A percentile compares a stretch with the other conserved stretches of the same genome.
These are phyloP conservation scores for Agrotis segetum DNA, from an alignment of 2,888 invertebrate genomes.

Conservation along the genomic window DNA sequence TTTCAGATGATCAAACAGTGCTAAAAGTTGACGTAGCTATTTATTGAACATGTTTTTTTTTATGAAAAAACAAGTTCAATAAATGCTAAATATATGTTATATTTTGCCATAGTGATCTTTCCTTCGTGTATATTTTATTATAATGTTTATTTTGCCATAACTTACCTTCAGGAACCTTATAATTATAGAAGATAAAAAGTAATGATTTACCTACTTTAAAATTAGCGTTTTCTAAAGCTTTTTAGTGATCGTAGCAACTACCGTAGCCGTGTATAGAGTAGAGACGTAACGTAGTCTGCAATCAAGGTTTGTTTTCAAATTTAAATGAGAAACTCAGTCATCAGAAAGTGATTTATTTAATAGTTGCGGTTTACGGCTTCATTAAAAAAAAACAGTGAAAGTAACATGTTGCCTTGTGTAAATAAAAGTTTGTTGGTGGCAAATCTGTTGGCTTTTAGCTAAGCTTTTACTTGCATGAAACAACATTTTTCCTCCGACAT, in stretches of 20 bases:
- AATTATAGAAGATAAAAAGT: too few species aligned
- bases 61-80: too few species aligned
- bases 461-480: too few species aligned
- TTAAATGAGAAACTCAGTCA: neutral
- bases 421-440: too few species aligned
- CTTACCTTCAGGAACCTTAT: too few species aligned
- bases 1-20: neutral
- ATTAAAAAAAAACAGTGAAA: too few species aligned
- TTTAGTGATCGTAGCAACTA: constrained; percentile 7
- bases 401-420: too few species aligned
- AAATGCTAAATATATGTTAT: neutral
- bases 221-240: neutral
- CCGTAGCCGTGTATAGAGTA: neutral
- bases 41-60: neutral
- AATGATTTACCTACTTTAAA: neutral
- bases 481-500: too few species aligned
- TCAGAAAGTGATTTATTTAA: neutral
- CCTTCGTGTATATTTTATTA: too few species aligned
- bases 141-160: neutral
- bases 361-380: neutral
- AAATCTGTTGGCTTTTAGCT: too few species aligned
- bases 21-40: too few species aligned
- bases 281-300: neutral
- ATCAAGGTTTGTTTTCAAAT: neutral
- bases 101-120: too few species aligned